Base-by-base conservation (phyloP, 2,888 invertebrate genomes). In the Diabrotica balteata region DNA sequence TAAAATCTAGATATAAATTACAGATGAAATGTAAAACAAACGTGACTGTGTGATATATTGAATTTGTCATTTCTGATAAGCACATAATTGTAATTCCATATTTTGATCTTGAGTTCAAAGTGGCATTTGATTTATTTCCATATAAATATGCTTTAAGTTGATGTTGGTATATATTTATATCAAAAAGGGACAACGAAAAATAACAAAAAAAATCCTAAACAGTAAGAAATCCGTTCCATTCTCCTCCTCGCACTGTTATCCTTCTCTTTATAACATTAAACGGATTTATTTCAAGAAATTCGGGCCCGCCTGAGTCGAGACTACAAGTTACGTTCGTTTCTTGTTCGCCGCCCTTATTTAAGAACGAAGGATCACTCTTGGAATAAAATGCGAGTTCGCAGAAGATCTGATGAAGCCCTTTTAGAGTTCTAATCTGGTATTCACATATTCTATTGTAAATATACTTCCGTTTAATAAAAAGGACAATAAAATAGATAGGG, bases 241-340 rank as follows among this genome's bases (percentile, higher is more conserved):
- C 59, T 54, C 42, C 51, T 45, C 46, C 50, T 43, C 47, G 44
- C 42, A 52, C 66, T 52, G 58, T 69, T 66, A 70, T 67, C 66
- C 66, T 55, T 72, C 67, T 67, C 63, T 69, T 65, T 68, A 65
- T 71, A 65, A 65, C 69, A 63, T 71, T 69, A 68, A 69, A 65
- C 63, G 71, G 65, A 69, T 71, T 71, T 72, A 70, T 69, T 66
- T 59, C 17, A 59, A 57, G 66, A 70, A 67, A 62, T 67, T 70
- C 51, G 47, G 69, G 59, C 47, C 32, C 32, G 32, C 5, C 32
- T 32, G 32, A 32, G 32, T 32, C 51, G 58, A 64, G 63, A 64
- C 58, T 59, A 45, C 22, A 63, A 63, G 63, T 51, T 63, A 50
- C 57, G 32, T 63, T 57, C 51, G 49, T 43, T 55, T 55, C 63